phyloP scores from a whole-genome alignment of 2,113 vertebrate genomes.

The Lepisosteus osseus region DNA sequence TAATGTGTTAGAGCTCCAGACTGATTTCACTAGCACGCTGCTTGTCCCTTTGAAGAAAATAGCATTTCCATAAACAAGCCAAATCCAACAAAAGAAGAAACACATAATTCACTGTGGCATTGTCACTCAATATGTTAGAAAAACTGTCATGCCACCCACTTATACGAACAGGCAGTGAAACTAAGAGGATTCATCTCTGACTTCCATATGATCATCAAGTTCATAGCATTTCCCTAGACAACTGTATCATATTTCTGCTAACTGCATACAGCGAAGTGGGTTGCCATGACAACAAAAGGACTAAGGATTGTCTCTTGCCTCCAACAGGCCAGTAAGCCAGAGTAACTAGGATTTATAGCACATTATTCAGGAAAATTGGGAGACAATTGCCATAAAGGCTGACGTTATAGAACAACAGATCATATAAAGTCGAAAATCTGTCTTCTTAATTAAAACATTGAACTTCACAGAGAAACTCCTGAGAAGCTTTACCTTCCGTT shows the following conservation, averaged over 20 bases:
- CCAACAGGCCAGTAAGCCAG: conserved; percentile 15
- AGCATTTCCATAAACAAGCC: neutral
- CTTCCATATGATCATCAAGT: conserved; percentile 27
- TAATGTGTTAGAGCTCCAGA: neutral
- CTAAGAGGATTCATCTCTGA: conserved; percentile 11
- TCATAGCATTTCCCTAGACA: conserved; percentile 23
- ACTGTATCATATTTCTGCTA: conserved; percentile 27
- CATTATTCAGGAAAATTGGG: conserved; percentile 22
- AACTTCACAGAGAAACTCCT: conserved; percentile 1
- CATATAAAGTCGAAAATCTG: conserved; percentile 24
- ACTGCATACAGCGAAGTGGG: conserved; percentile 23
- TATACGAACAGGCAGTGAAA: conserved; percentile 10
- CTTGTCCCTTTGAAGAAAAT: neutral
- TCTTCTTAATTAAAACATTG: conserved; percentile 12
- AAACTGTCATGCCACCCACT: neutral
- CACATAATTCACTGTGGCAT: neutral
- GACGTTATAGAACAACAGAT: conserved; percentile 25
- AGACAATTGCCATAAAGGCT: conserved; percentile 28
- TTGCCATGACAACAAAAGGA: conserved; percentile 41
- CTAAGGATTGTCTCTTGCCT: conserved; percentile 20
- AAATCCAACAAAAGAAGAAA: too few species aligned
- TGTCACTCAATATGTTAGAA: neutral
- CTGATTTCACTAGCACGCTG: neutral
- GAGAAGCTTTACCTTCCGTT: neutral
- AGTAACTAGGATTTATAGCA: conserved; percentile 38